phyloP scores from a whole-genome alignment of 2,113 vertebrate species.

The Montifringilla adamsi region DNA sequence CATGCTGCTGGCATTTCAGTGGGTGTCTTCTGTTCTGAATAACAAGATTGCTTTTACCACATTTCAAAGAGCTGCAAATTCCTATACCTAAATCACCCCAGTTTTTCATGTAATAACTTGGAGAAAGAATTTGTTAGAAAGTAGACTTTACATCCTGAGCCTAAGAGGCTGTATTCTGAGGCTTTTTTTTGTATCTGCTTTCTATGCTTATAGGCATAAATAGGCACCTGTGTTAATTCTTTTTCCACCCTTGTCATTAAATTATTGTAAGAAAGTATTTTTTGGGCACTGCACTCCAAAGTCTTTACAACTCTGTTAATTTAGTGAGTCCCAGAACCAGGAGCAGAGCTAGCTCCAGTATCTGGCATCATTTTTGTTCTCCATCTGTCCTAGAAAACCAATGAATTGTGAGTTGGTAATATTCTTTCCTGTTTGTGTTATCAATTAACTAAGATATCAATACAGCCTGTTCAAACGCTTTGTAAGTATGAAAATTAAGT shows the following conservation, averaged over 20 bases:
- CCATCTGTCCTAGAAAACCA: not conserved
- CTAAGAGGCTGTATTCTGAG: not conserved
- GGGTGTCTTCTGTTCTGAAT: not conserved
- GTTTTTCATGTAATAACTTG: not conserved
- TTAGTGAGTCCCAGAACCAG: not conserved
- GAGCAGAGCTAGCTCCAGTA: not conserved
- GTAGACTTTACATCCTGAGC: not conserved
- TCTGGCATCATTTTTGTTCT: not conserved
- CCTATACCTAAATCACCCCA: not conserved
- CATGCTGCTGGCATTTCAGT: not conserved
- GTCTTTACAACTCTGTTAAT: not conserved
- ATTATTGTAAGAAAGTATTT: slow-evolving; percentile 14
- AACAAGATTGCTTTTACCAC: not conserved
- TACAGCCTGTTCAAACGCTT: not conserved
- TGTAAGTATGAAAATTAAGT: not conserved
- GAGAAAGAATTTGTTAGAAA: not conserved
- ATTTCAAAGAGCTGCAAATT: not conserved
- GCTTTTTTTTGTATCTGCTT: not conserved
- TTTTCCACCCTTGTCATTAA: not conserved
- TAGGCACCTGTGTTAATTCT: slow-evolving; percentile 1
- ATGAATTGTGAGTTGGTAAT: not conserved
- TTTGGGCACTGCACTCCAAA: not conserved
- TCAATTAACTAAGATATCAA: not conserved
- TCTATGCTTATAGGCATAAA: not conserved
- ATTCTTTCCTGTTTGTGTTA: not conserved